Evolutionary conservation across 1,140 invertebrate species (phyloP).

Genomic region (Venturia canescens): DNA sequence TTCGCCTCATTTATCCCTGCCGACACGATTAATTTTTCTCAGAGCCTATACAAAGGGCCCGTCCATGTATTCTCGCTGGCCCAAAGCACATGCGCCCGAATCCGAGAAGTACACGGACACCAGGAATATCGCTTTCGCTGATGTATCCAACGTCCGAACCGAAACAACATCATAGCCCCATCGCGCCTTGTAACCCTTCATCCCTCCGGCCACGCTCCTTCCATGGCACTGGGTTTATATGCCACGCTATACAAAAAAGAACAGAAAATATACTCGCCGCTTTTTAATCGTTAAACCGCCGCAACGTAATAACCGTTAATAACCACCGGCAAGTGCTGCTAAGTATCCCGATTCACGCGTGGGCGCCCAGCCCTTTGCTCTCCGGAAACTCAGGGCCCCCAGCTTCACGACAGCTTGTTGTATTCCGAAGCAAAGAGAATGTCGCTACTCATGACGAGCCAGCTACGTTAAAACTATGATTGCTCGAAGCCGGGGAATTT

Average conservation of each 20-base stretch:
- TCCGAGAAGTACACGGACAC: slow-evolving; percentile 17
- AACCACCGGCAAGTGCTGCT: slow-evolving; percentile 35
- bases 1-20: slow-evolving; percentile 22
- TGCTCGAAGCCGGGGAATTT: too few relatives aligned
- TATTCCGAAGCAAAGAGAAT: slow-evolving; percentile 3
- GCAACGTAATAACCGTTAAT: slow-evolving; percentile 46
- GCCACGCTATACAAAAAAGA: not conserved
- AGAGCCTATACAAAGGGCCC: slow-evolving; percentile 27
- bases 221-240: slow-evolving; percentile 12
- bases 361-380: slow-evolving; percentile 19
- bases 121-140: not conserved
- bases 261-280: slow-evolving; percentile 15
- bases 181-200: slow-evolving; percentile 5
- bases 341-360: slow-evolving; percentile 27
- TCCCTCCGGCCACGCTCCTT: not conserved
- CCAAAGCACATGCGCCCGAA: not conserved
- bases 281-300: slow-evolving; percentile 41
- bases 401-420: slow-evolving; percentile 37
- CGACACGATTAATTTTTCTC: slow-evolving; percentile 35
- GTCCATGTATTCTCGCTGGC: slow-evolving; percentile 24
- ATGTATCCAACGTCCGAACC: not conserved
- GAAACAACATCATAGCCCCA: not conserved
- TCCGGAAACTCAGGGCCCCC: slow-evolving; percentile 19
- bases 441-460: not conserved
- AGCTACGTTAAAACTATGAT: not conserved